Base-by-base conservation (phyloP, 2,888 invertebrate genomes). In the Apamea crenata region DNA sequence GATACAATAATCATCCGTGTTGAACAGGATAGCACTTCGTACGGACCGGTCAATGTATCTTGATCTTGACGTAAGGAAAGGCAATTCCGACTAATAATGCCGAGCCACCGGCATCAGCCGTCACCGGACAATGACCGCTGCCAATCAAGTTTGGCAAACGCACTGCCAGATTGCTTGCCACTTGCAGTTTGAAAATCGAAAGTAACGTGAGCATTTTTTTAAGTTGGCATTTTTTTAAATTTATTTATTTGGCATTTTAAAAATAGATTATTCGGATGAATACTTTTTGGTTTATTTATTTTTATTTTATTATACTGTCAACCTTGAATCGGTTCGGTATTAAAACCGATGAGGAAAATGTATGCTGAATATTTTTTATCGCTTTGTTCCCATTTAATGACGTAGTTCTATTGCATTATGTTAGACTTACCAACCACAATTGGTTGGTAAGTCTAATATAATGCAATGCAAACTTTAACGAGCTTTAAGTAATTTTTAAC, bases 61-160 rank as follows among this genome's bases (percentile, higher is more conserved):
- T 82, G 72, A 78, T 76, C 78, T 84, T 82, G 72, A 75, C 59
- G 77, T 68, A 78, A 84, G 83, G 78, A 82, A 82, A 85, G 59
- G 77, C 87, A 84, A 84, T 88, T 88, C 80, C 77, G 69, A 69
- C 74, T 82, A 84, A 85, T 84, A 86, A 84, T 61, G 75, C 56
- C 75, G 53, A 72, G 73, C 74, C 78, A 75, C 85, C 53, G 76
- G 59, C 84, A 56, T 71, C 74, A 76, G 78, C 63, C 83, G 81
- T 76, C 85, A 71, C 36, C 79, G 74, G 89, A 78, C 89, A 85
- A 81, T 74, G 89, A 88, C 86, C 83, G 74, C 85, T 67, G 81
- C 80, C 86, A 82, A 87, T 88, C 89, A 89, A 89, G 89, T 89
- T 89, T 84, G 81, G 75, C 88, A 88, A 86, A 86, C 74, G 66